Evolutionary conservation across 1,140 invertebrate genomes (phyloP).

Genomic region (Lasioglossum albipes): DNA sequence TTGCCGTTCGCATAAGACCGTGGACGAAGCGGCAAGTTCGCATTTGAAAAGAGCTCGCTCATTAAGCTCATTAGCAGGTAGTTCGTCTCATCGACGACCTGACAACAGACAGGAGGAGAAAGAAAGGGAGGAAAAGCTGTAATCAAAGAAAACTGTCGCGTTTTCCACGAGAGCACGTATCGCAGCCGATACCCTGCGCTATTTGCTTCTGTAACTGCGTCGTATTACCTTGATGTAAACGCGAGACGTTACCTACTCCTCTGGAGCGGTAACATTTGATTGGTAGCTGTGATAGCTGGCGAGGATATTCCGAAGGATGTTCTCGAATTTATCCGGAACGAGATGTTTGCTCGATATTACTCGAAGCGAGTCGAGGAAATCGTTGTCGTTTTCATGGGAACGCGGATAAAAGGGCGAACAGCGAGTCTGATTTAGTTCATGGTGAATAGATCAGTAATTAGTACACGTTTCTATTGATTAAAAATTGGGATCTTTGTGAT

Average conservation of each 20-base stretch:
- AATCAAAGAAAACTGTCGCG: constrained; percentile 46
- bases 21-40: constrained; percentile 22
- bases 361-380: too few species aligned
- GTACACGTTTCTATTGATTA: too few species aligned
- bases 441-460: too few species aligned
- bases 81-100: constrained; percentile 46
- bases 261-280: neutral
- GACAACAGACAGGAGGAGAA: constrained; percentile 1
- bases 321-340: too few species aligned
- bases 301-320: too few species aligned
- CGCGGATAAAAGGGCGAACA: too few species aligned
- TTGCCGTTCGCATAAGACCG: neutral
- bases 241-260: neutral
- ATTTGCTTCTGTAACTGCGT: constrained; percentile 19
- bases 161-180: constrained; percentile 30
- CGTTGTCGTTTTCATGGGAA: too few species aligned
- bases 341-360: too few species aligned
- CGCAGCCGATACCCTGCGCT: constrained; percentile 6
- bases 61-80: constrained; percentile 48
- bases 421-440: too few species aligned
- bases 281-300: too few species aligned
- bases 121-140: neutral
- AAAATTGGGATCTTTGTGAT: too few species aligned
- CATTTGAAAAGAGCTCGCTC: constrained; percentile 38
- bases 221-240: neutral